phyloP scores from a whole-genome alignment of 2,797 vertebrate species.

The Chelon labrosus region DNA sequence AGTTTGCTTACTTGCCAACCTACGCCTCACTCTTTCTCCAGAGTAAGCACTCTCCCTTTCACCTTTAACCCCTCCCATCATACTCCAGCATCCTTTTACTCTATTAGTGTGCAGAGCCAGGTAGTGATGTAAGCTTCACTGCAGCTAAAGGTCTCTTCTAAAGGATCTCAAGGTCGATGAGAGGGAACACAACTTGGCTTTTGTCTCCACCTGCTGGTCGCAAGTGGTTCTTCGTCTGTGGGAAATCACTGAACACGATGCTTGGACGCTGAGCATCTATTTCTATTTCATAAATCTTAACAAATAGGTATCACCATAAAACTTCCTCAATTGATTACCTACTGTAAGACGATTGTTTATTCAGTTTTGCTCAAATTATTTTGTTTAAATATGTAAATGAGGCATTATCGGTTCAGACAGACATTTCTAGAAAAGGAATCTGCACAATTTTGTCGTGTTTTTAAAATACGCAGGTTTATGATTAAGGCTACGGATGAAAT shows the following conservation, averaged over 20 bases:
- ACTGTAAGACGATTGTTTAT: too few species aligned
- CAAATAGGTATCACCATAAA: too few species aligned
- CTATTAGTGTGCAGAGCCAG: slow-evolving; percentile 42
- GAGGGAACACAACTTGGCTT: slow-evolving; percentile 20
- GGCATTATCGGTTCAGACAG: too few species aligned
- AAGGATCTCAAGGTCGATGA: slow-evolving; percentile 16
- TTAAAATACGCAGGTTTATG: too few species aligned
- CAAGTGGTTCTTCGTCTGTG: slow-evolving; percentile 25
- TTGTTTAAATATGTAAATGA: too few species aligned
- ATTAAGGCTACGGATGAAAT: too few species aligned
- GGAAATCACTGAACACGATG: neutral
- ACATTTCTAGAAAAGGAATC: too few species aligned
- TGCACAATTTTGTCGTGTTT: too few species aligned
- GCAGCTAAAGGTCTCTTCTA: slow-evolving; percentile 6
- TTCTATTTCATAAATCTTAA: too few species aligned
- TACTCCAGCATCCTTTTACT: slow-evolving; percentile 10
- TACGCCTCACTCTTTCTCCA: slow-evolving; percentile 1
- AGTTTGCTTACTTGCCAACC: slow-evolving; percentile 17
- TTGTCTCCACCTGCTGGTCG: slow-evolving; percentile 73
- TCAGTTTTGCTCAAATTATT: too few species aligned
- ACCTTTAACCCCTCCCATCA: slow-evolving; percentile 14
- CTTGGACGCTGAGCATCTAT: too few species aligned
- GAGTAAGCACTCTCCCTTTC: slow-evolving; percentile 6
- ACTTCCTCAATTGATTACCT: too few species aligned
- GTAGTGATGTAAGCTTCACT: slow-evolving; percentile 51